Base-by-base conservation (phyloP, 2,888 invertebrate species). In the Plebejus argus region DNA sequence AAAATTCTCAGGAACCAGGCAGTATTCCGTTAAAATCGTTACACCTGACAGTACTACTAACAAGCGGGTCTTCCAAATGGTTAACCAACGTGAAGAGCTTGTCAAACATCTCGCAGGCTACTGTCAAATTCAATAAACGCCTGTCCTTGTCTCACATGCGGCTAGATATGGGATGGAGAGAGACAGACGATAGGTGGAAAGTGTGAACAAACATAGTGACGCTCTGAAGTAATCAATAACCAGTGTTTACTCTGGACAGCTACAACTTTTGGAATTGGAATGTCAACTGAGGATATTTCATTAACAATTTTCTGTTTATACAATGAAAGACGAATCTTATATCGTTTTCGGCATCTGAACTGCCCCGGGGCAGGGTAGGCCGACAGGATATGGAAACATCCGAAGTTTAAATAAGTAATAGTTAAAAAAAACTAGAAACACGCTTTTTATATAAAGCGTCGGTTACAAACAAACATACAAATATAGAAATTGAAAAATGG, bases 21-120 rank as follows among this genome's bases (percentile, higher is more conserved):
- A 18, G 18, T 53, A 6, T 18, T 5, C 18, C 18, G 61, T n/a
- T 58, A 20, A 20, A 58, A 20, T 58, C 3, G n/a, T 12, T 20
- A 18, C 35, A 10, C 10, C 53, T 39, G 70, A 35, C 77, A 35
- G 23, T 71, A 23, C 58, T 56, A 18, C 15, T 35, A 72, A 71
- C 58, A 6, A 58, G 56, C 33, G 71, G 45, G 70, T 56, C 72
- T 23, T 39, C 28, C 61, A 58, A 72, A 77, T 39, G 39, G 71
- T 4, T 35, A 72, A 39, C 61, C 72, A 77, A 61, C 80, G 79
- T 87, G 85, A 85, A 91, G 90, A 85, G 89, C 86, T 86, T 78
- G 79, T 82, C 88, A 91, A 91, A 91, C 84, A 88, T 78, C 78
- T 87, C 80, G 83, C 89, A 82, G 77, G 89, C 91, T 91, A 91